Conservation (phyloP, 2,888 invertebrate species). For the Netelia melanura region DNA sequence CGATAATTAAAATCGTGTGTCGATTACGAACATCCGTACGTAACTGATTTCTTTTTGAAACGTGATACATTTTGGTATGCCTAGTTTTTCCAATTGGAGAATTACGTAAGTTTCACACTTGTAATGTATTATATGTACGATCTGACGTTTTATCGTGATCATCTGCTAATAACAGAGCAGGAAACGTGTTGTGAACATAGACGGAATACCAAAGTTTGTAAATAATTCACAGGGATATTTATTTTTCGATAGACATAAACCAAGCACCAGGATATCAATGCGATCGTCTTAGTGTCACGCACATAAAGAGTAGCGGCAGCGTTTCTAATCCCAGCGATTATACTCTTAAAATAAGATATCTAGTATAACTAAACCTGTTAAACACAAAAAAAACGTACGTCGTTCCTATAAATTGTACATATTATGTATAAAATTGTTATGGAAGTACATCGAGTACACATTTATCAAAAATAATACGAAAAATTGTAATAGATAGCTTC, state of each 20-base stretch:
- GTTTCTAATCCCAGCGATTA: constrained; percentile 17
- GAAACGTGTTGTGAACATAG: constrained; percentile 36
- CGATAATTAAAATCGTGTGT: background rate
- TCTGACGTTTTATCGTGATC: constrained; percentile 11
- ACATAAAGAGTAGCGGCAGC: constrained; percentile 42
- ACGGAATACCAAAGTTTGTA: constrained; percentile 63
- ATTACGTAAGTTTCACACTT: constrained; percentile 7
- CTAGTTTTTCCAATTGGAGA: constrained; percentile 1
- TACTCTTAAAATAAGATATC: constrained; percentile 40
- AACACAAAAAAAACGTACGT: constrained; percentile 47
- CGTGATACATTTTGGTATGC: constrained; percentile 5
- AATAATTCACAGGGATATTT: constrained; percentile 62
- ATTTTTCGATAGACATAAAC: constrained; percentile 54
- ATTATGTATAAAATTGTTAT: constrained; percentile 54
- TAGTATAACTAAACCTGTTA: constrained; percentile 20
- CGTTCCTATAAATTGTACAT: constrained; percentile 51
- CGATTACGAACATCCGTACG: background rate
- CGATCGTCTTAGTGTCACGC: constrained; percentile 34
- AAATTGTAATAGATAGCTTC: constrained; percentile 37
- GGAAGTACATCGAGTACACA: constrained; percentile 32
- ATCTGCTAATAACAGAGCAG: constrained; percentile 9
- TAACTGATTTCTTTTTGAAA: constrained; percentile 14
- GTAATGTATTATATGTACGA: constrained; percentile 26
- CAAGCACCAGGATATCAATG: constrained; percentile 23
- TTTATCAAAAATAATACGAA: constrained; percentile 1